A percentile compares a stretch with the other conserved stretches of the same genome.
Evolutionary conservation across 1,140 invertebrate genomes (phyloP).

Genomic region (Delia radicum): DNA sequence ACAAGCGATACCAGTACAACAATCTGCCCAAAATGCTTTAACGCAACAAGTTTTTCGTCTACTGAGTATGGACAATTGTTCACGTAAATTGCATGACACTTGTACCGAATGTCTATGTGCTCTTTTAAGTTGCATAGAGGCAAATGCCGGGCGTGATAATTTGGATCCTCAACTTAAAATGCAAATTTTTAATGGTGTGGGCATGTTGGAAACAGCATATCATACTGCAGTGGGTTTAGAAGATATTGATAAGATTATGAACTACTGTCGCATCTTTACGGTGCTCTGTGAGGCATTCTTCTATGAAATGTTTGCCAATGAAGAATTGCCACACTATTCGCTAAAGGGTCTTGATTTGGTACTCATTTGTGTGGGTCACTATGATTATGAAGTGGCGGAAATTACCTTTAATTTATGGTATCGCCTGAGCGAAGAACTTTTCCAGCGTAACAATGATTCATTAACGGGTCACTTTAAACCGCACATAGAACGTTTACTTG

Average conservation of each 20-base stretch:
- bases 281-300: constrained; percentile 91
- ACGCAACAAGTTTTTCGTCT: constrained; percentile 71
- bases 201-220: constrained; percentile 81
- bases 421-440: constrained; percentile 89
- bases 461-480: constrained; percentile 82
- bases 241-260: constrained; percentile 86
- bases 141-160: constrained; percentile 65
- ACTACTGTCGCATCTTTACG: constrained; percentile 94
- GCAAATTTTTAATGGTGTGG: constrained; percentile 79
- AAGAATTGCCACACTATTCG: constrained; percentile 72
- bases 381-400: constrained; percentile 97
- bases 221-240: constrained; percentile 90
- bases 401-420: constrained; percentile 98
- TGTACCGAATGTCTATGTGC: constrained; percentile 89
- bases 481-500: constrained; percentile 86
- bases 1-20: constrained; percentile 67
- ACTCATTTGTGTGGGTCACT: constrained; percentile 90
- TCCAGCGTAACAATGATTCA: constrained; percentile 79
- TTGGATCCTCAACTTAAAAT: constrained; percentile 66
- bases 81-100: constrained; percentile 79
- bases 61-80: constrained; percentile 65
- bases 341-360: constrained; percentile 86
- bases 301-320: constrained; percentile 71
- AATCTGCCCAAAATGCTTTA: constrained; percentile 68
- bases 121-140: constrained; percentile 77